Conservation (phyloP, 2,888 invertebrate species). For the Cheilosia grossa region DNA sequence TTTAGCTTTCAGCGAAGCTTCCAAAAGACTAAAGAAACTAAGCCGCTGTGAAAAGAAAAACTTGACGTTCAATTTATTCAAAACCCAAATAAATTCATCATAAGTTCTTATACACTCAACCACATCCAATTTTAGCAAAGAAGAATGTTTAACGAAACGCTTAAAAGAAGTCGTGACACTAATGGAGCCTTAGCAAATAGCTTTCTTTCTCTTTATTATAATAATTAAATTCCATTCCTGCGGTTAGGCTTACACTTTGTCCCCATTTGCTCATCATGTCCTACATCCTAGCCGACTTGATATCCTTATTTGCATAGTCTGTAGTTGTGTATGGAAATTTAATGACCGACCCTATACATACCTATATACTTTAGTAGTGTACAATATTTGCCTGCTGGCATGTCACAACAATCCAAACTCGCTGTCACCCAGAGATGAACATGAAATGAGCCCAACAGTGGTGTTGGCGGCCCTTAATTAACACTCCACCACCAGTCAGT, state of each 20-base stretch:
- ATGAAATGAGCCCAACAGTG: constrained; percentile 45
- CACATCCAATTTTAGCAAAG: constrained; percentile 5
- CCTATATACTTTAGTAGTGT: not conserved
- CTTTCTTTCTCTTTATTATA: constrained; percentile 39
- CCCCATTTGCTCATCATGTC: constrained; percentile 3
- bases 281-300: constrained; percentile 30
- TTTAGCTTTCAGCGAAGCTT: too few species aligned
- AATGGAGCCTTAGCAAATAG: constrained; percentile 22
- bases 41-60: too few species aligned
- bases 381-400: not conserved
- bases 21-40: too few species aligned
- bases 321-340: constrained; percentile 23
- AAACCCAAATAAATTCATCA: too few species aligned
- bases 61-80: too few species aligned
- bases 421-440: constrained; percentile 34
- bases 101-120: too few species aligned
- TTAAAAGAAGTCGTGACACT: constrained; percentile 40
- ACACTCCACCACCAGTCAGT: constrained; percentile 38
- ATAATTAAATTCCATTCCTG: constrained; percentile 59
- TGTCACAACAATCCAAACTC: constrained; percentile 37
- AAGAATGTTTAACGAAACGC: not conserved
- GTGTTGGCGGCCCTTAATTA: constrained; percentile 60
- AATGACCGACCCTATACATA: constrained; percentile 20
- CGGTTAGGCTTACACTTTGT: constrained; percentile 13
- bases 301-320: constrained; percentile 2